Conservation (phyloP, 2,797 vertebrate genomes). For the Chelon auratus region DNA sequence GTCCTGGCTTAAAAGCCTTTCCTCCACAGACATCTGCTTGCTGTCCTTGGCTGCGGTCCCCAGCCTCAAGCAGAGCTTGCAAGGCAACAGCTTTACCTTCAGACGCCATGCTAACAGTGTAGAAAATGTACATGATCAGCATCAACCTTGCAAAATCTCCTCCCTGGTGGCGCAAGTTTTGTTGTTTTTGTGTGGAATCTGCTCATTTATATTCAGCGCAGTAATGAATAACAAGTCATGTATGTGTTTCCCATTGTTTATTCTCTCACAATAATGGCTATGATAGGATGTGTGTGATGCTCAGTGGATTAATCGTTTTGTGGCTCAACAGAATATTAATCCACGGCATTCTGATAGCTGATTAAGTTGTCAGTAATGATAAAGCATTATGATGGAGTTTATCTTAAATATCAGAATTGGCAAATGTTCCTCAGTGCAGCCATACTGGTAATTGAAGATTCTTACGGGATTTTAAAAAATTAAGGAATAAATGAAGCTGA, state of each 20-base stretch:
- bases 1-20: conserved; percentile 51
- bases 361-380: neutral
- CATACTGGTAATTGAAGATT: neutral
- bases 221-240: conserved; percentile 20
- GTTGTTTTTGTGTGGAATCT: conserved; percentile 33
- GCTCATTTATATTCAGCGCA: conserved; percentile 27
- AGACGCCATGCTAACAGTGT: conserved; percentile 29
- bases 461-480: no score
- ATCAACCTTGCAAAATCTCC: conserved; percentile 52
- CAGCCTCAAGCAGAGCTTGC: conserved; percentile 47
- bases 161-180: conserved; percentile 32
- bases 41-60: conserved; percentile 54
- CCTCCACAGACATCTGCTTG: conserved; percentile 55
- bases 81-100: conserved; percentile 64
- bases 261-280: conserved; percentile 4
- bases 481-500: no score
- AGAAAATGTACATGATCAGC: conserved; percentile 46
- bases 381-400: neutral
- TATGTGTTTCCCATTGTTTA: conserved; percentile 3
- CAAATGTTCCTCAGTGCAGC: neutral
- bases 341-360: neutral
- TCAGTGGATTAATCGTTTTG: neutral
- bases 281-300: neutral
- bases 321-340: neutral
- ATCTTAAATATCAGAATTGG: neutral